Percentiles rank a stretch among this genome's conserved stretches.
Evolutionary conservation across 2,888 invertebrate species (phyloP).

Genomic region (Lingula anatina): DNA sequence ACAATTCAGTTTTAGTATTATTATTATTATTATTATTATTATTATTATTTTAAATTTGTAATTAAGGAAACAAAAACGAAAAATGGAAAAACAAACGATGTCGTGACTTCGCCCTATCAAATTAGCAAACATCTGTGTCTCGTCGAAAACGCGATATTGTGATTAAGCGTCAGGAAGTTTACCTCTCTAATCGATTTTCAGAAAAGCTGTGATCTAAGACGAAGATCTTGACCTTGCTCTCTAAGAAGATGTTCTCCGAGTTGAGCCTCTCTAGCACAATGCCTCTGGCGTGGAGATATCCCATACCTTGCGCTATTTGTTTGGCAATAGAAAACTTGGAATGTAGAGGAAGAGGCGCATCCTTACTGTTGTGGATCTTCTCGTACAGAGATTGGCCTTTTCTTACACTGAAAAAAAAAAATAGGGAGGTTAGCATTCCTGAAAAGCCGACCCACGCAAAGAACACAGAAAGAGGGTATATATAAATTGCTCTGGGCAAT

Average conservation of each 20-base stretch:
- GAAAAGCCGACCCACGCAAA: too few relatives aligned
- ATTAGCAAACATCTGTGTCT: not conserved
- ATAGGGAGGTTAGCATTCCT: too few relatives aligned
- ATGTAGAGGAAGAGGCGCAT: constrained; percentile 37
- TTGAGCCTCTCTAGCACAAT: constrained; percentile 52
- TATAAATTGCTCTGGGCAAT: too few relatives aligned
- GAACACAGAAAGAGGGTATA: too few relatives aligned
- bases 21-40: too few relatives aligned
- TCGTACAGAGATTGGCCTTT: constrained; percentile 50
- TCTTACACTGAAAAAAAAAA: constrained; percentile 27
- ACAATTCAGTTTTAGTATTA: too few relatives aligned
- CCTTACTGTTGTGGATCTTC: constrained; percentile 38
- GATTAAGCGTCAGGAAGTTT: constrained; percentile 2
- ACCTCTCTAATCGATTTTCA: constrained; percentile 37
- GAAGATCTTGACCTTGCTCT: constrained; percentile 51
- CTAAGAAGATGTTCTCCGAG: constrained; percentile 53
- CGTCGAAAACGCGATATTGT: not conserved
- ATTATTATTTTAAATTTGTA: not conserved
- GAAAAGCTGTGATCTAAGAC: constrained; percentile 52
- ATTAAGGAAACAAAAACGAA: not conserved
- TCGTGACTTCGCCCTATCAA: not conserved
- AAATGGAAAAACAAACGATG: not conserved
- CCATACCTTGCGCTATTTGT: constrained; percentile 52
- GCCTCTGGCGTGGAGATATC: constrained; percentile 55
- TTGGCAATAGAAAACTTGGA: constrained; percentile 44